Percentiles rank a stretch among this genome's conserved stretches.
Conservation (phyloP, 2,888 invertebrate genomes). For the Anorthoa munda region DNA sequence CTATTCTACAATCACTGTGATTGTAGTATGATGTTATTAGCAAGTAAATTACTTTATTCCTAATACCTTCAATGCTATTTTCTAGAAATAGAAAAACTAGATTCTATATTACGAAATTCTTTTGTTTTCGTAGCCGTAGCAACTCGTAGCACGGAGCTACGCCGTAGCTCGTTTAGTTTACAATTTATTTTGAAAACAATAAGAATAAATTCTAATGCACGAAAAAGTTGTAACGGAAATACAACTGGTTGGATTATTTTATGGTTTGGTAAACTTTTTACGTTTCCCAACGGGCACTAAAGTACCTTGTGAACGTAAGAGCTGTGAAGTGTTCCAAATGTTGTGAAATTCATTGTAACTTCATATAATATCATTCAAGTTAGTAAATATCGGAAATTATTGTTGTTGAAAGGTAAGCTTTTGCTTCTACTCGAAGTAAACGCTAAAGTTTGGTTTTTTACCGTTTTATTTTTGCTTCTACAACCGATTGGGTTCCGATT, state of each 20-base stretch:
- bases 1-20: conserved; percentile 35
- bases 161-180: conserved; percentile 38
- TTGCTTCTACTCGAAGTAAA: conserved; percentile 8
- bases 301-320: conserved; percentile 29
- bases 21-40: conserved; percentile 44
- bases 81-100: conserved; percentile 3
- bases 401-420: conserved; percentile 37
- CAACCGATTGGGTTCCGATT: conserved; percentile 17
- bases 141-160: conserved; percentile 21
- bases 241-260: conserved; percentile 51
- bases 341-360: conserved; percentile 38
- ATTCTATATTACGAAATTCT: background rate
- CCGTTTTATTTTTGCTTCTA: conserved; percentile 20
- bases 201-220: conserved; percentile 26
- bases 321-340: conserved; percentile 36
- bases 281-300: conserved; percentile 37
- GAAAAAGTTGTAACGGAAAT: conserved; percentile 34
- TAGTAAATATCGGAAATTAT: conserved; percentile 47
- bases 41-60: conserved; percentile 12
- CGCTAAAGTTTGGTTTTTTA: conserved; percentile 21
- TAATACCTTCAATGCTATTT: conserved; percentile 20
- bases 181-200: conserved; percentile 36
- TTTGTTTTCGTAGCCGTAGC: conserved; percentile 15
- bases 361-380: conserved; percentile 19
- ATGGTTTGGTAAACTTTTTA: conserved; percentile 52